Evolutionary conservation across 2,113 vertebrate species (phyloP).

Genomic region (Gobiocypris rarus): DNA sequence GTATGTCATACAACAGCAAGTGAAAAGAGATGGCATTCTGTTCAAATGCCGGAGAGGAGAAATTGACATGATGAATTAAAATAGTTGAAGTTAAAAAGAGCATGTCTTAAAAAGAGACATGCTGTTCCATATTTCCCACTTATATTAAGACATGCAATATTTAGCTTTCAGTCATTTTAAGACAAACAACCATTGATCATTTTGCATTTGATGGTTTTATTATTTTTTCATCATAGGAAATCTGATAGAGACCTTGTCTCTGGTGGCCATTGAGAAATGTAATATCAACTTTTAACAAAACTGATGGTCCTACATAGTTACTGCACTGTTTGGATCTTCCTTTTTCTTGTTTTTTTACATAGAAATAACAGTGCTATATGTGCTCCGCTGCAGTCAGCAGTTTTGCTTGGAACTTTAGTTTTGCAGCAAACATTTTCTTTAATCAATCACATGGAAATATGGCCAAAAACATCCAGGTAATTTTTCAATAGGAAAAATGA

Average conservation of each 20-base stretch:
- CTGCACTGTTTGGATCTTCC: not conserved
- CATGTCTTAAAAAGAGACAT: not conserved
- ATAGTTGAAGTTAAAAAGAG: conserved; percentile 9
- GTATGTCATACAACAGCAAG: conserved; percentile 92
- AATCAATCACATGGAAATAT: conserved; percentile 73
- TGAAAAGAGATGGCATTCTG: conserved; percentile 72
- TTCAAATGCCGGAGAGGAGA: conserved; percentile 67
- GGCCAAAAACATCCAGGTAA: conserved; percentile 69
- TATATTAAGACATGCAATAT: conserved; percentile 31
- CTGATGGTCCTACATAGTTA: not conserved
- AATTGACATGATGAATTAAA: conserved; percentile 56
- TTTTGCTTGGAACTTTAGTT: conserved; percentile 69
- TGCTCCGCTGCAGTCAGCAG: conserved; percentile 74
- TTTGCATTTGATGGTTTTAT: conserved; percentile 24
- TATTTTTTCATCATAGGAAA: conserved; percentile 33
- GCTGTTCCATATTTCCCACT: not conserved
- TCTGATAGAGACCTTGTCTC: conserved; percentile 6
- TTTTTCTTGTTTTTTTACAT: conserved; percentile 27
- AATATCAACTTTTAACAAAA: conserved; percentile 18
- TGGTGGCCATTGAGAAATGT: conserved; percentile 7
- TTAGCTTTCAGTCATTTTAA: conserved; percentile 45
- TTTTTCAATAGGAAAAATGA: conserved; percentile 65
- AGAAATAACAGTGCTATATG: conserved; percentile 73
- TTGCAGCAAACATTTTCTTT: conserved; percentile 57
- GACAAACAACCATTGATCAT: conserved; percentile 49